Conservation (phyloP, 2,113 vertebrate species). For the Argyrosomus japonicus region DNA sequence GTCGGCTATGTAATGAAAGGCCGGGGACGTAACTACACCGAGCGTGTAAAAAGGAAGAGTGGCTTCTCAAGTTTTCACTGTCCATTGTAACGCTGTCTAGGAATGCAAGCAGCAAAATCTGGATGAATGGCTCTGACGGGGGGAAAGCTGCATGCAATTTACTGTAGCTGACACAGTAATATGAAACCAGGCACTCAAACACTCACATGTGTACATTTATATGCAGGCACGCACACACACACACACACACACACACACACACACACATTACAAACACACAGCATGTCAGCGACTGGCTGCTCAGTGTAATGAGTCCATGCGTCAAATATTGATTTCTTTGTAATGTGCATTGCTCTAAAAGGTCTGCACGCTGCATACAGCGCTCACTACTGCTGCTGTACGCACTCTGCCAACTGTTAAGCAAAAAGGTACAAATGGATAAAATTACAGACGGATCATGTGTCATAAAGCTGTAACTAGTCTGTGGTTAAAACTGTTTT, state of each 20-base stretch:
- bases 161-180: constrained; percentile 78
- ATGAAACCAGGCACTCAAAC: constrained; percentile 69
- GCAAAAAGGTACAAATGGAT: background rate
- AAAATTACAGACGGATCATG: constrained; percentile 8
- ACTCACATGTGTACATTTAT: constrained; percentile 72
- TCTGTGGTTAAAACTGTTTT: constrained; percentile 6
- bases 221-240: constrained; percentile 56
- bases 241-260: constrained; percentile 10
- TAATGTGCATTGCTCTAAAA: constrained; percentile 34
- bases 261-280: background rate
- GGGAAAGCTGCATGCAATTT: constrained; percentile 78
- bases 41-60: constrained; percentile 48
- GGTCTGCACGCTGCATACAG: background rate
- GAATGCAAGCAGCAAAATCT: constrained; percentile 70
- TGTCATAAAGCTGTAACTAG: background rate
- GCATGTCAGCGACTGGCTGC: constrained; percentile 10
- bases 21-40: constrained; percentile 37
- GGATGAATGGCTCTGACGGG: constrained; percentile 70
- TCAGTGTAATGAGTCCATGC: constrained; percentile 27
- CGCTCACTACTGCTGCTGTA: background rate
- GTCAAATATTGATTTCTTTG: constrained; percentile 62
- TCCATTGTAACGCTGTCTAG: constrained; percentile 69
- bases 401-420: constrained; percentile 7
- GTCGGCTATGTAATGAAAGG: constrained; percentile 51
- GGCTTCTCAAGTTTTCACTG: constrained; percentile 73